Percentiles rank a stretch among this genome's conserved stretches.
phyloP scores from a whole-genome alignment of 1,140 invertebrate species.

The Apolygus lucorum region DNA sequence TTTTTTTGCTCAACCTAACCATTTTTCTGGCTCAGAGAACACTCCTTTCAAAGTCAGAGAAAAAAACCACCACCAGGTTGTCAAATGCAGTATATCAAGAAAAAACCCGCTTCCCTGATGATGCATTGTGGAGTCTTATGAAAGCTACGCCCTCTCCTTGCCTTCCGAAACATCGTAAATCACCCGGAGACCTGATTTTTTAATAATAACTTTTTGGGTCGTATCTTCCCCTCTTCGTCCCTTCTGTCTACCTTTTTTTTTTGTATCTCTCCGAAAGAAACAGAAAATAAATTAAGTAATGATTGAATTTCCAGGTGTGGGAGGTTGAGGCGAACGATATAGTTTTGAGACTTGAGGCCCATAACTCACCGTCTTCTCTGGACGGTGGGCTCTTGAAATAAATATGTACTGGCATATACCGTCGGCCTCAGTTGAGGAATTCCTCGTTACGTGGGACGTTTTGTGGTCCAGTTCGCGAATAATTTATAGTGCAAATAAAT shows the following conservation, averaged over 20 bases:
- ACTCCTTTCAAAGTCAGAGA: too few relatives aligned
- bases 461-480: background rate
- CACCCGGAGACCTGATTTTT: background rate
- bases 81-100: too few relatives aligned
- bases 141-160: background rate
- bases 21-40: too few relatives aligned
- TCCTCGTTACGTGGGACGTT: background rate
- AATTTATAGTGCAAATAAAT: background rate
- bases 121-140: background rate
- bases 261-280: too few relatives aligned
- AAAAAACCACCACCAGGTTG: too few relatives aligned
- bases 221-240: too few relatives aligned
- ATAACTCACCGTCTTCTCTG: background rate
- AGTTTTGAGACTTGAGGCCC: background rate
- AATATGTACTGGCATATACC: background rate
- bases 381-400: background rate
- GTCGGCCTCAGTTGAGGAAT: background rate
- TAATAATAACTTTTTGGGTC: background rate
- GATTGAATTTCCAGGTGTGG: background rate
- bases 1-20: too few relatives aligned
- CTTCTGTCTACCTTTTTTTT: too few relatives aligned
- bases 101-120: too few relatives aligned
- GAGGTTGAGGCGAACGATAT: background rate
- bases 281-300: conserved; percentile 3
- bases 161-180: background rate